These are phyloP conservation scores for Diplodus sargus DNA, from an alignment of 2,797 vertebrate species.

Conservation along the genomic window DNA sequence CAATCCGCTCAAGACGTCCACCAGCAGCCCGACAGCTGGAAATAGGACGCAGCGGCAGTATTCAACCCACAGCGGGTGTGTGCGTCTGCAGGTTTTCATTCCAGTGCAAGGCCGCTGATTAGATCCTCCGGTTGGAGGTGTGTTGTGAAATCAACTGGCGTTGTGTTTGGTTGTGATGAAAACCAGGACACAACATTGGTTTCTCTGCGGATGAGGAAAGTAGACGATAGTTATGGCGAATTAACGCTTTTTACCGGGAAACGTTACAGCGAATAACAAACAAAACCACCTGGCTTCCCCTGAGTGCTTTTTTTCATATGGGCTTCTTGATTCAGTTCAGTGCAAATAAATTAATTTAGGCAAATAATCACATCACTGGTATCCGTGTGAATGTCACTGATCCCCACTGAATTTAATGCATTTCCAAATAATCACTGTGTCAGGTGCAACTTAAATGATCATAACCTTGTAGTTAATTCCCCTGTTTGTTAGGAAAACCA, in stretches of 20 bases:
- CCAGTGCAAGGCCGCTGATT: slow-evolving; percentile 27
- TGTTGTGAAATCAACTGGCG: slow-evolving; percentile 42
- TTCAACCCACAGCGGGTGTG: slow-evolving; percentile 1
- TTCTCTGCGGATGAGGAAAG: not conserved
- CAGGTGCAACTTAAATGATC: slow-evolving; percentile 26
- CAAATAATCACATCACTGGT: not conserved
- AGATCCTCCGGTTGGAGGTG: slow-evolving; percentile 42
- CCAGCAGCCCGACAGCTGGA: slow-evolving; percentile 46
- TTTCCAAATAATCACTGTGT: slow-evolving; percentile 1
- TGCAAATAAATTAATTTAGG: not conserved
- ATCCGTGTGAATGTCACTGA: not conserved
- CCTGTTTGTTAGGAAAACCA: not conserved
- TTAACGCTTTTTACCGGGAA: not conserved
- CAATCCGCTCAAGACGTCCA: slow-evolving; percentile 71
- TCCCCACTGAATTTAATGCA: not conserved
- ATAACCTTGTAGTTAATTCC: slow-evolving; percentile 19
- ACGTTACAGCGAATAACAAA: too few relatives aligned
- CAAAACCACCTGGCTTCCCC: too few relatives aligned
- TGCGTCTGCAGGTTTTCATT: slow-evolving; percentile 39
- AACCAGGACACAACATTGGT: slow-evolving; percentile 3
- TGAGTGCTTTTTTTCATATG: not conserved
- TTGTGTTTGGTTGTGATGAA: slow-evolving; percentile 33
- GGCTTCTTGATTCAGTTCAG: not conserved
- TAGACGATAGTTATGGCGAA: not conserved
- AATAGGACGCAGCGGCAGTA: not conserved